Evolutionary conservation across 1,140 invertebrate genomes (phyloP).

Genomic region (Drosophila pachea): DNA sequence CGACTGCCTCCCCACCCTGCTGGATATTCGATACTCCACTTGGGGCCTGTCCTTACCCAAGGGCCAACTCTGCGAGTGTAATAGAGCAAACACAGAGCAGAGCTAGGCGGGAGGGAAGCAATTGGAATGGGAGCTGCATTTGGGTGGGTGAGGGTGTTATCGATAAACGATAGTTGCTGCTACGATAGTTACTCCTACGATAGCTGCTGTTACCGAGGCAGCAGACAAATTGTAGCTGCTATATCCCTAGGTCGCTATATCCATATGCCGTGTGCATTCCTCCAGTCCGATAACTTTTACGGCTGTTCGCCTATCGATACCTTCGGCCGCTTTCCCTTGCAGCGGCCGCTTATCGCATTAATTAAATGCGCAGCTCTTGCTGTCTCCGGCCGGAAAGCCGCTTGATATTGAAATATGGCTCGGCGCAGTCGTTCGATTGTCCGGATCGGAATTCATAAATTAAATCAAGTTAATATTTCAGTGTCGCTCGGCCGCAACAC

Average conservation of each 20-base stretch:
- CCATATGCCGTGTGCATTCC: no score
- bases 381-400: conserved; percentile 2
- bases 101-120: conserved; percentile 3
- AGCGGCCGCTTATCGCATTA: conserved; percentile 12
- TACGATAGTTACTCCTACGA: no score
- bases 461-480: conserved; percentile 78
- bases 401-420: conserved; percentile 24
- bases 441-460: conserved; percentile 67
- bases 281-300: neutral
- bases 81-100: neutral
- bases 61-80: neutral
- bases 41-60: conserved; percentile 1
- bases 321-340: neutral
- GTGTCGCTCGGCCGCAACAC: conserved; percentile 51
- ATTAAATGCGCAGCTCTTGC: conserved; percentile 16
- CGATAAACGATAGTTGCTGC: neutral
- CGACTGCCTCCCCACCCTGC: neutral
- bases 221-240: no score
- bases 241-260: no score
- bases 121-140: neutral
- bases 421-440: conserved; percentile 27
- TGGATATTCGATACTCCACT: conserved; percentile 1
- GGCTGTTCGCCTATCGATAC: neutral
- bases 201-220: no score
- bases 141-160: neutral